Base-by-base conservation (phyloP, 2,113 vertebrate genomes). In the Oryzias celebensis region DNA sequence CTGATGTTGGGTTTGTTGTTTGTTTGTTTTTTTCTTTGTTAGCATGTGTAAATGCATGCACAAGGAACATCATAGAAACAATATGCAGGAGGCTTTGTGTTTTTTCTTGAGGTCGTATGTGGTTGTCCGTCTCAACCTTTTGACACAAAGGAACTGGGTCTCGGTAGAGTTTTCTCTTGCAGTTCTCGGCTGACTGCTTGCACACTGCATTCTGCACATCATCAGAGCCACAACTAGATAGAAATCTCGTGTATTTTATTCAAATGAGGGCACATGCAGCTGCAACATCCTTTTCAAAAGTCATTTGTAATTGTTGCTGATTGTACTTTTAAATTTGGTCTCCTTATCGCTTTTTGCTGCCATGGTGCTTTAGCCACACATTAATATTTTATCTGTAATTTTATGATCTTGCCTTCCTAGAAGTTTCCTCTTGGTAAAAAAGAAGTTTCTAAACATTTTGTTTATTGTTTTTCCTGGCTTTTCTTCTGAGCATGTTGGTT, bases 71-170 rank as follows among this genome's bases (percentile, higher is more conserved):
- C 8, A 12, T 12, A 36, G 36, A 36, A 36, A 36, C 36, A 36
- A 12, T 12, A 36, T 36, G 2, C 12, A 36, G 36, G 36, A 36
- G 36, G 36, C 68, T 50, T 26, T 65, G 77, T 80, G 77, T 80
- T 78, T 71, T 67, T 84, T 84, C 73, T 82, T 49, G 55, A 77
- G 64, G 72, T 87, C 68, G 1, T 57, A 23, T 80, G 79, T 53
- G 77, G 84, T 84, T 63, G 72, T 76, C 80, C 61, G 31, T 68
- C 48, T 74, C 64, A 62, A 48, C 68, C n/a, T 75, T 66, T 52
- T 14, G 47, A 36, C 53, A 78, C 74, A 84, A 66, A 62, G 28
- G 68, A 42, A 18, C 41, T 1, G 16, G 50, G 64, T 48, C 68
- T 55, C 52, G 44, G 74, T 61, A 52, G 54, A 17, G 28, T 66